Conservation (phyloP, 2,888 invertebrate species). For the Dyspetes luteomarginatus region DNA sequence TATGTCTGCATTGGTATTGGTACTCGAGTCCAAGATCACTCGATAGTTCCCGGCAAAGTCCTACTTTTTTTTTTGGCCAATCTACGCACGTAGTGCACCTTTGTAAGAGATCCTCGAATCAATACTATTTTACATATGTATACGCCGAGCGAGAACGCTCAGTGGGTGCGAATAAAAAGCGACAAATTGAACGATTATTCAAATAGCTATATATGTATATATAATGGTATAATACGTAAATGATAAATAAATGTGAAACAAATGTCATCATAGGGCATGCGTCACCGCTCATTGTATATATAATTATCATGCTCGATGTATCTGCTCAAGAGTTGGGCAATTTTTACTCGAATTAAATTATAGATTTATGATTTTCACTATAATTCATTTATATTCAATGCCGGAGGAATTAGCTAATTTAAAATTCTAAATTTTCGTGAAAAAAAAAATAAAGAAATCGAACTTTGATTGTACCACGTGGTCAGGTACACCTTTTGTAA, state of each 20-base stretch:
- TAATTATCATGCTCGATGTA: slow-evolving; percentile 6
- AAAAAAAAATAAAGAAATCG: background rate
- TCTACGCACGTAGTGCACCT: slow-evolving; percentile 18
- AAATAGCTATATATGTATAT: background rate
- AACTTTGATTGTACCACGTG: background rate
- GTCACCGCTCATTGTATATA: slow-evolving; percentile 18
- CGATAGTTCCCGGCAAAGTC: background rate
- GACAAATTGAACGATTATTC: slow-evolving; percentile 16
- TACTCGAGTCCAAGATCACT: background rate
- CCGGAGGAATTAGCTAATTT: too few relatives aligned
- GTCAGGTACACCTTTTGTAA: too few relatives aligned
- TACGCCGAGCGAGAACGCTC: slow-evolving; percentile 22
- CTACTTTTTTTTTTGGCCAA: slow-evolving; percentile 20
- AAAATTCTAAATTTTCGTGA: too few relatives aligned
- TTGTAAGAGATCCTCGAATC: slow-evolving; percentile 41
- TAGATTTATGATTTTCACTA: too few relatives aligned
- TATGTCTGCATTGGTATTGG: background rate
- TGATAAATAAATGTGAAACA: slow-evolving; percentile 9
- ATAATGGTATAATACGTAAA: background rate
- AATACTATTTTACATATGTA: slow-evolving; percentile 36
- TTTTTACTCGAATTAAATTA: background rate
- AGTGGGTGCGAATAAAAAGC: slow-evolving; percentile 20
- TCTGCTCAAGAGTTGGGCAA: background rate
- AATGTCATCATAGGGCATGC: slow-evolving; percentile 3
- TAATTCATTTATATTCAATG: too few relatives aligned